Conservation (phyloP, 1,140 invertebrate species). For the Brachionus paranguensis region DNA sequence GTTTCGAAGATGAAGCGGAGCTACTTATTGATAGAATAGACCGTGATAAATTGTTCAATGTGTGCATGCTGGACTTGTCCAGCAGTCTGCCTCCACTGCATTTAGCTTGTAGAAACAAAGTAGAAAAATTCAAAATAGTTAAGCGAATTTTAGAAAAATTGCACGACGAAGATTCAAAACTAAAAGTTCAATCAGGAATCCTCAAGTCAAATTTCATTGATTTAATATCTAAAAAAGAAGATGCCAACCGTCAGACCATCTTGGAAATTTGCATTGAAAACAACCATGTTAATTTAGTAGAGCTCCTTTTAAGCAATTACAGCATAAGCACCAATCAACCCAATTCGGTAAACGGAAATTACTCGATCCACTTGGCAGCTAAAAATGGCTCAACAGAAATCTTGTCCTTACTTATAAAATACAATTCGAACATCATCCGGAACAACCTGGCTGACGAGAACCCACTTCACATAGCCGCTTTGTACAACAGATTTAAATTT, state of each 20-base stretch:
- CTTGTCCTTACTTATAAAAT: background rate
- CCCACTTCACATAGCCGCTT: slow-evolving; percentile 8
- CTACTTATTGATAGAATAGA: slow-evolving; percentile 13
- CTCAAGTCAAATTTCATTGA: background rate
- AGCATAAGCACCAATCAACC: background rate
- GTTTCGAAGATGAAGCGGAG: background rate
- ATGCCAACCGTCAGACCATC: background rate
- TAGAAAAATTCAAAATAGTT: background rate
- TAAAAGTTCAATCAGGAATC: background rate
- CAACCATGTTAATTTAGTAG: slow-evolving; percentile 30
- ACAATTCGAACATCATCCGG: background rate
- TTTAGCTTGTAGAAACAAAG: slow-evolving; percentile 19
- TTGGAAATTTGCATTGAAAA: slow-evolving; percentile 22
- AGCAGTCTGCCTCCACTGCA: background rate
- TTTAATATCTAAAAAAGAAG: slow-evolving; percentile 34
- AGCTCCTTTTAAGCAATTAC: background rate
- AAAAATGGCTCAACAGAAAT: slow-evolving; percentile 37
- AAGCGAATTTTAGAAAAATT: background rate
- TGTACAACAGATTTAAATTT: slow-evolving; percentile 5
- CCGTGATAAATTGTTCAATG: background rate
- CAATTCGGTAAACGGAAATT: background rate
- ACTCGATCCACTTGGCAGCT: background rate
- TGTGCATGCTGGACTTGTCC: background rate
- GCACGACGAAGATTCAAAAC: background rate
- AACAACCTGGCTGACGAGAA: background rate